Base-by-base conservation (phyloP, 2,888 invertebrate species). In the Ichneumoninae sp. region DNA sequence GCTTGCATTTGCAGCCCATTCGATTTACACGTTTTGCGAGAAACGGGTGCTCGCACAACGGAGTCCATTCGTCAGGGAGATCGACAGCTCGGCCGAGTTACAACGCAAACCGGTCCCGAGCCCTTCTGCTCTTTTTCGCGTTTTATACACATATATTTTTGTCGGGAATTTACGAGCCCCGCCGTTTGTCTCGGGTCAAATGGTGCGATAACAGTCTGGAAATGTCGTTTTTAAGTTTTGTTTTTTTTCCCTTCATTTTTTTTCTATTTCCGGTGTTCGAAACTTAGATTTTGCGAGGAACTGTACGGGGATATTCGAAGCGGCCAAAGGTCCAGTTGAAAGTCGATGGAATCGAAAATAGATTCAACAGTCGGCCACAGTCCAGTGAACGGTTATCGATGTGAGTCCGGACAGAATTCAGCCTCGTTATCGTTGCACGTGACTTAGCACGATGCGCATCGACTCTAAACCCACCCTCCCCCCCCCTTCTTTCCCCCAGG, bases 381-480 rank as follows among this genome's bases (percentile, higher is more conserved):
- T 33, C 33, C 62, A 33, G 33, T 62, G 62, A 62, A 30, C 62
- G 62, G 62, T 62, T 62, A 62, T 62, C 71, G 54, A 71, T 69
- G 44, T 47, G 69, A 50, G 47, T 69, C 47, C 13, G 3, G n/a
- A 16, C 16, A n/a, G 30, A 71, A 54, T 54, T 54, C 52, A 22
- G 26, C 22, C 70, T 62, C 62, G 62, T 62, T 36, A 69, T 69
- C 69, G 47, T 16, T 69, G 69, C 54, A 36, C 70, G 70, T 71
- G 52, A 52, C 54, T 30, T 62, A 62, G 30, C 62, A 62, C 62
- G 30, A 7, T 62, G 62, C n/a, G 30, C 16, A 62, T 30, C 62
- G 62, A 33, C 16, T 62, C 62, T 30, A 7, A 62, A 62, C 33
- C 33, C 40, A 2, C 6, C 16, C 30, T 10, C 40, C 40, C 10